Base-by-base conservation (phyloP, 2,113 vertebrate genomes). In the Propithecus coquereli region DNA sequence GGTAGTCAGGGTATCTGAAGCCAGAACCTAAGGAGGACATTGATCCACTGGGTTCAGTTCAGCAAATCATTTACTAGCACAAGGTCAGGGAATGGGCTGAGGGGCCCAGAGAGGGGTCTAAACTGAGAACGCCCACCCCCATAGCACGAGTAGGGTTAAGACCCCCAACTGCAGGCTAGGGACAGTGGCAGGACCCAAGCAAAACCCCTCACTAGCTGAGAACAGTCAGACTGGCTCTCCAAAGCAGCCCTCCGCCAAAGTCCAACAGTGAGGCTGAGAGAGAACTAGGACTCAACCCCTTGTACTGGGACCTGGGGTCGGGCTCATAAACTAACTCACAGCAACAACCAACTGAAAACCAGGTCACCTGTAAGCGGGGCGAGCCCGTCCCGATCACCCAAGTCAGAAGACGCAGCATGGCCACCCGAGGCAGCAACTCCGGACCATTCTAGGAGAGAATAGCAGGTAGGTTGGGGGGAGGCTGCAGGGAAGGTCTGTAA, bases 361-460 rank as follows among this genome's bases (percentile, higher is more conserved):
- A 57, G 50, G 94, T 97, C 97, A 99, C 99, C 99, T 99, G 99
- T 79, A 99, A 98, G 88, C 99, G 99, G 14, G 99, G 99, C 30
- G 99, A 98, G 43, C 99, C 98, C 0, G 98, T 99, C 80, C 99
- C 99, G 40, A 99, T 99, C 65, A 99, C 98, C 94, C 98, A 98
- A 4, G 98, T 99, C 87, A 99, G 98, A 7, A 99, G 98, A 88
- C 98, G n/a, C 90, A 99, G 98, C 99, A 99, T 99, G 97, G 98
- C 98, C 92, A 99, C 99, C 4, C 99, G 99, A 61, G 99, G 99
- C 80, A 99, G 99, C 95, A 99, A 95, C 95, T 99, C 99, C 0
- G 99, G 99, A 27, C 99, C 99, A 1, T 99, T 99, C 99, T 99
- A 96, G 93, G 93, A 95, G 22, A 79, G 1, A 47, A 77, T 0